phyloP scores from a whole-genome alignment of 2,888 invertebrate species.

The Drosophila nr. medialis region DNA sequence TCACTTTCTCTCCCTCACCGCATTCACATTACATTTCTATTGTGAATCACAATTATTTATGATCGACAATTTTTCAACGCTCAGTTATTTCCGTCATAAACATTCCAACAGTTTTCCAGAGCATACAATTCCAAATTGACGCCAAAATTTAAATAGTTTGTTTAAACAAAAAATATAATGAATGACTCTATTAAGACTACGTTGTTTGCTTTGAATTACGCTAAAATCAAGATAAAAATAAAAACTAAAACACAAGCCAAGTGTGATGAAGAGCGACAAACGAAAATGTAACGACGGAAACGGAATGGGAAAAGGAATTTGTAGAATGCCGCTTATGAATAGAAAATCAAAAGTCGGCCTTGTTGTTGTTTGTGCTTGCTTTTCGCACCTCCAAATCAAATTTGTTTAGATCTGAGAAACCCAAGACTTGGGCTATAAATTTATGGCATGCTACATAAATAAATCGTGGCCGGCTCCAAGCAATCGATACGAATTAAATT shows the following conservation, averaged over 20 bases:
- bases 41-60: not conserved
- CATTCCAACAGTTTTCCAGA: not conserved
- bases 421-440: constrained; percentile 25
- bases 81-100: not conserved
- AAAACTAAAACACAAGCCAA: constrained; percentile 27
- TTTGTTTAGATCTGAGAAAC: constrained; percentile 43
- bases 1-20: not conserved
- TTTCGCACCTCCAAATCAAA: constrained; percentile 51
- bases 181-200: constrained; percentile 4
- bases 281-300: constrained; percentile 18
- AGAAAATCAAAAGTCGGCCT: constrained; percentile 46
- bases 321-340: constrained; percentile 42
- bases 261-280: constrained; percentile 24
- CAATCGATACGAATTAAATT: constrained; percentile 21
- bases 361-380: constrained; percentile 48
- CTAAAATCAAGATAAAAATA: constrained; percentile 32
- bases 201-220: constrained; percentile 7
- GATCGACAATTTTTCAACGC: not conserved
- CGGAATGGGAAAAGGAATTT: constrained; percentile 19
- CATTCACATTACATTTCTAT: not conserved
- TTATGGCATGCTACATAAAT: constrained; percentile 42
- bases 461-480: constrained; percentile 34
- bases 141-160: constrained; percentile 3
- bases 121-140: not conserved
- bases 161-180: constrained; percentile 24